Base-by-base conservation (phyloP, 2,797 vertebrate species). In the Galago senegalensis region DNA sequence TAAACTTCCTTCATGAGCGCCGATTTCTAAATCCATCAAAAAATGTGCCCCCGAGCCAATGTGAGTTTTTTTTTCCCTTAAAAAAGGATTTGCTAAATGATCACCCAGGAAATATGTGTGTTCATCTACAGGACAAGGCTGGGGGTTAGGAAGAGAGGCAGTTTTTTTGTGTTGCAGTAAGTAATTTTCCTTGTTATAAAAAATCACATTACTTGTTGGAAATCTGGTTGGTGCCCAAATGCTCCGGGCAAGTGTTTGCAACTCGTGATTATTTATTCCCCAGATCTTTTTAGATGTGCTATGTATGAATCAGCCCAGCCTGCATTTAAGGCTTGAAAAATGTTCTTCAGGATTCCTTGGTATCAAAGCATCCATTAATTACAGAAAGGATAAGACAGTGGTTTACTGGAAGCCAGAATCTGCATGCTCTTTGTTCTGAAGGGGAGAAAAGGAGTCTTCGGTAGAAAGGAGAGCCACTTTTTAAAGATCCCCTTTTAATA, bases 201-300 rank as follows among this genome's bases (percentile, higher is more conserved):
- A 94, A 96, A 97, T 95, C 70, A 18, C 77, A 77, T 90, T 94
- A 82, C 96, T 98, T 95, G 95, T 97, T 96, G 89, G 91, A 92
- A 97, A 80, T 98, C 97, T 97, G 95, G 95, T 98, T 97, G 97
- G 95, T 97, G 91, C 97, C 97, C 96, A 97, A 97, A 93, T 96
- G 97, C 98, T 98, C 97, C 25, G 0, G 23, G 98, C 97, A 97
- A 98, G 97, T 96, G 98, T 97, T 97, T 98, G 98, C 97, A 93
- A 95, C 96, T 97, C 94, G 56, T 97, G 98, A 98, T 98, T 98
- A 98, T 98, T 98, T 98, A 98, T 98, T 97, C 97, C 95, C 86
- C 75, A 63, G 96, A 97, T 98, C 97, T 92, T 98, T 95, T 97
- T 98, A 95, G 96, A 97, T 96, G 95, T 2, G 46, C 93, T 97